These are phyloP conservation scores for Balaenoptera acutorostrata DNA, from an alignment of 2,113 vertebrate species.

Conservation along the genomic window DNA sequence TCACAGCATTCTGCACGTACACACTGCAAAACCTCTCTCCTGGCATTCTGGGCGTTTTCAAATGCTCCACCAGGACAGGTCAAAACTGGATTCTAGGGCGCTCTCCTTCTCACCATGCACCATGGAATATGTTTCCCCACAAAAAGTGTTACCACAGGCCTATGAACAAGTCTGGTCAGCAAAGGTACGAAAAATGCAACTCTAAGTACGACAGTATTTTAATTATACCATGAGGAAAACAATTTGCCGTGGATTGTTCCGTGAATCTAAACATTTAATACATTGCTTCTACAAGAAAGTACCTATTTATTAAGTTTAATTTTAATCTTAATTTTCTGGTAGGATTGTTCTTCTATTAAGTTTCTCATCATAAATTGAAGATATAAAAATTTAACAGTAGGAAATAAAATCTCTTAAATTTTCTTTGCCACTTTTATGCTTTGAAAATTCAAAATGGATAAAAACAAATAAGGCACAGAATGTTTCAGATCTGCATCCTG, in stretches of 20 bases:
- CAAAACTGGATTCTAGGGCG: neutral
- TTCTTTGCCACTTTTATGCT: neutral
- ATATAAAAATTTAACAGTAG: slow-evolving; percentile 9
- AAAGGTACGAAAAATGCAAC: neutral
- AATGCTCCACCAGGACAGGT: neutral
- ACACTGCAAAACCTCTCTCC: neutral
- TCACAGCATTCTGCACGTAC: neutral
- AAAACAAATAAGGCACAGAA: slow-evolving; percentile 22
- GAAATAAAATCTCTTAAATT: slow-evolving; percentile 18
- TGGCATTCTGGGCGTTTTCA: neutral
- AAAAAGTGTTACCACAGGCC: neutral
- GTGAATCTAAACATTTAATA: neutral
- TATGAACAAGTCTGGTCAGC: neutral
- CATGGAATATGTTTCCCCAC: neutral
- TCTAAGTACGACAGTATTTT: neutral
- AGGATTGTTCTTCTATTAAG: neutral
- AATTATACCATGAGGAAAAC: neutral
- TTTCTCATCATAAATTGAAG: neutral
- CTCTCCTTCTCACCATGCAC: neutral
- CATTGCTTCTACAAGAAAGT: slow-evolving; percentile 20
- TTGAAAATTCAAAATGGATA: slow-evolving; percentile 42
- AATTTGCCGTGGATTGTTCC: neutral
- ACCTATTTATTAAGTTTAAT: neutral
- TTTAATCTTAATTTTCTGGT: slow-evolving; percentile 22
- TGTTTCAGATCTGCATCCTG: neutral